Evolutionary conservation across 2,888 invertebrate species (phyloP).

Genomic region (Amiota communis): DNA sequence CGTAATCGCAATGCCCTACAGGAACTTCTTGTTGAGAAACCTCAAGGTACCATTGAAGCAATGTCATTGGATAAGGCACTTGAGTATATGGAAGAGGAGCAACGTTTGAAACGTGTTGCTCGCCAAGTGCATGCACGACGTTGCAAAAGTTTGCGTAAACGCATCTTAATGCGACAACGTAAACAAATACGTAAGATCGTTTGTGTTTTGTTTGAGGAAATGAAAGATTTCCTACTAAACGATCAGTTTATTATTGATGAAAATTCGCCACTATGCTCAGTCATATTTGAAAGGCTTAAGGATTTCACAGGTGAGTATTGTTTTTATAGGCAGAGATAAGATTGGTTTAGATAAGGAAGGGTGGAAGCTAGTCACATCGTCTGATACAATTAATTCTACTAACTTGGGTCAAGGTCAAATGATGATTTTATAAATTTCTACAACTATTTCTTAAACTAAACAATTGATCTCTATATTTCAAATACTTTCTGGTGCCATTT

Average conservation of each 20-base stretch:
- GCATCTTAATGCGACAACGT: conserved; percentile 57
- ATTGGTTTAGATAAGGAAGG: too few relatives aligned
- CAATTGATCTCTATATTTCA: too few relatives aligned
- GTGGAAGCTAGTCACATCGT: too few relatives aligned
- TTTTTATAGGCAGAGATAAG: too few relatives aligned
- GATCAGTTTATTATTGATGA: conserved; percentile 67
- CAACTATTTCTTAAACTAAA: too few relatives aligned
- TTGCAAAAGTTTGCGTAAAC: conserved; percentile 57
- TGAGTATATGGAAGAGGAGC: conserved; percentile 66
- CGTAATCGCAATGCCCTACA: conserved; percentile 57
- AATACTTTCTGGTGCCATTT: not conserved
- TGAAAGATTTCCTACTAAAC: conserved; percentile 67
- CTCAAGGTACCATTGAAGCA: conserved; percentile 47
- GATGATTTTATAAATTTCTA: too few relatives aligned
- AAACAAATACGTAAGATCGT: conserved; percentile 65
- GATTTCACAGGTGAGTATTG: conserved; percentile 64
- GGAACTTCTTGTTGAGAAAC: conserved; percentile 55
- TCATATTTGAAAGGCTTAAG: conserved; percentile 62
- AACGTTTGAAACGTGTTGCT: conserved; percentile 57
- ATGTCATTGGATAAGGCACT: conserved; percentile 63
- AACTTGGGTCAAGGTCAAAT: too few relatives aligned
- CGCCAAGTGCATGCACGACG: conserved; percentile 49
- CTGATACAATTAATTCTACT: too few relatives aligned
- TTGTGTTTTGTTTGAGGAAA: conserved; percentile 66
- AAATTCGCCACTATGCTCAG: conserved; percentile 55